Base-by-base conservation (phyloP, 2,888 invertebrate species). In the Rhimphoctona megacephalus region DNA sequence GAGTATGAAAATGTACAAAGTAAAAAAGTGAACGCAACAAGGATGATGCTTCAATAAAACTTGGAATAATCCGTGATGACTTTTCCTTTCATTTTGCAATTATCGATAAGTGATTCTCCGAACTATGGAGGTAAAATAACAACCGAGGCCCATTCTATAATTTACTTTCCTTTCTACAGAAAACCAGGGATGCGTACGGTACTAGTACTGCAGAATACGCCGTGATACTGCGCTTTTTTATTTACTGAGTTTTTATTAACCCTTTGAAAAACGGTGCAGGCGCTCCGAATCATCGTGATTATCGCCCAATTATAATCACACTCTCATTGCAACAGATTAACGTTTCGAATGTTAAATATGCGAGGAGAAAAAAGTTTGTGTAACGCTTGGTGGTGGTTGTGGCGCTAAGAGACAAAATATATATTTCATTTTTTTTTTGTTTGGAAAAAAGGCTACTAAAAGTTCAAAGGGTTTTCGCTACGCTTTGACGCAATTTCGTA, bases 381-480 rank as follows among this genome's bases (percentile, higher is more conserved):
- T 30, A 81, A 74, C 52, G 67, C 52, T 36, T 39, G 39, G 7
- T 39, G 39, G 81, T 81, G 30, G 49, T 72, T 72, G 7, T 22
- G 11, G 54, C 70, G 25, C 61, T 36, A 43, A 69, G 69, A 17
- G n/a, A 79, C 1, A 67, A 36, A 39, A 72, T 36, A 11, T 70
- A 19, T 77, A 49, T 69, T 76, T 61, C 43, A 57, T 67, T 66
- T 36, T 66, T 36, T 14, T 19, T 77, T 83, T 14, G 22, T 17
- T 6, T 46, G 66, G n/a, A 78, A 33, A 57, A 72, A 46, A 73
- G 11, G 43, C 43, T 39, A 74, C 25, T 19, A 22, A 57, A 54
- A 52, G 43, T 81, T 77, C 36, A 49, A 78, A 81, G 72, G 57
- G 77, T 64, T 61, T 72, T 30, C 74, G 61, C 70, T 52, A 43